A percentile compares a stretch with the other conserved stretches of the same genome.
These are phyloP conservation scores for Sylvia borin DNA, from an alignment of 2,797 vertebrate genomes.

Conservation along the genomic window DNA sequence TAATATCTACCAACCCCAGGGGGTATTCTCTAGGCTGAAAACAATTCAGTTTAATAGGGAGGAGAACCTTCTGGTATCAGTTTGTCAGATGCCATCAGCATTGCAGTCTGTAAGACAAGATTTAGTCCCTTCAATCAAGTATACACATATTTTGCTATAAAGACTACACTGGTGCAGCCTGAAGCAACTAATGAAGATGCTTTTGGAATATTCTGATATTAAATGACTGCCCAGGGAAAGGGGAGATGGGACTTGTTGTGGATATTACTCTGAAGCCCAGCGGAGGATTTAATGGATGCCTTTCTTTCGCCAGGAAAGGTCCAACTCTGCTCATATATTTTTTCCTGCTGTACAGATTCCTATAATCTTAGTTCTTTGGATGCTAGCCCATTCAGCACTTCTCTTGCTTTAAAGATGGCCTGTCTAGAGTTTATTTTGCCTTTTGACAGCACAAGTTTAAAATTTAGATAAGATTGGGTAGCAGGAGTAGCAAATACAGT, in stretches of 20 bases:
- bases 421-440: slow-evolving; percentile 20
- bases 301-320: neutral
- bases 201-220: neutral
- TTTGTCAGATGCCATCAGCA: neutral
- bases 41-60: neutral
- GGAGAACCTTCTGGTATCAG: neutral
- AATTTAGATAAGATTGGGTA: neutral
- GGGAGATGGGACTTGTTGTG: neutral
- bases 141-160: neutral
- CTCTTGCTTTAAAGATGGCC: neutral
- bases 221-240: neutral
- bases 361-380: slow-evolving; percentile 38
- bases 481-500: neutral
- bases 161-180: neutral
- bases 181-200: neutral
- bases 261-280: neutral
- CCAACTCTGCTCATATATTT: neutral
- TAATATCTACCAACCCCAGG: neutral
- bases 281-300: neutral
- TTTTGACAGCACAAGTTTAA: neutral
- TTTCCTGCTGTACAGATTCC: neutral
- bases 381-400: slow-evolving; percentile 11
- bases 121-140: neutral
- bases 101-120: neutral
- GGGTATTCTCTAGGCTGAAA: neutral